These are phyloP conservation scores for Periphyllus acericola DNA, from an alignment of 2,888 invertebrate genomes.

Conservation along the genomic window DNA sequence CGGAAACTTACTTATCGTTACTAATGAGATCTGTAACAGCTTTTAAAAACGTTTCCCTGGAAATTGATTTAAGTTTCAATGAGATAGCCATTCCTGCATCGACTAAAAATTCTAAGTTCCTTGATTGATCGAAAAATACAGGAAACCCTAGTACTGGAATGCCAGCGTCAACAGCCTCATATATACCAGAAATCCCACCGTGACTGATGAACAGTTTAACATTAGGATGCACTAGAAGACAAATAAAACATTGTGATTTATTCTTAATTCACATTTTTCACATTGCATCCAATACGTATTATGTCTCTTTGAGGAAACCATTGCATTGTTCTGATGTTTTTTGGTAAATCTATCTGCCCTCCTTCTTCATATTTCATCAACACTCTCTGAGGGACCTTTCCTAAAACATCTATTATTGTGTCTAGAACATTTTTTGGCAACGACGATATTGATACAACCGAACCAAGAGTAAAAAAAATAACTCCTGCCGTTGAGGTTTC, in stretches of 20 bases:
- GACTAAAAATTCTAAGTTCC: background rate
- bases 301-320: slow-evolving; percentile 10
- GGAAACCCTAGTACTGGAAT: slow-evolving; percentile 17
- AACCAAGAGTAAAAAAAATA: slow-evolving; percentile 17
- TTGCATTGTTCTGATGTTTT: background rate
- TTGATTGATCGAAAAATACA: background rate
- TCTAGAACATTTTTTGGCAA: background rate
- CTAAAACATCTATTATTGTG: background rate
- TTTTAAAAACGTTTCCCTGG: background rate
- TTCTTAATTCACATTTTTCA: background rate
- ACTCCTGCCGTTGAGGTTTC: slow-evolving; percentile 9
- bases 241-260: no score
- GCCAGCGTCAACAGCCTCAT: slow-evolving; percentile 24
- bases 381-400: background rate
- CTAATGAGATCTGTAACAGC: background rate
- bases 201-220: slow-evolving; percentile 26
- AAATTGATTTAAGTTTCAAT: background rate
- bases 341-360: background rate
- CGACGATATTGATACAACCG: background rate
- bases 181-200: slow-evolving; percentile 18
- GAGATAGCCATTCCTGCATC: background rate
- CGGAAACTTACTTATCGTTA: background rate
- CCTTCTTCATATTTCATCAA: slow-evolving; percentile 7
- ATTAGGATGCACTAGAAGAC: slow-evolving; percentile 4
- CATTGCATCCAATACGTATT: background rate